A percentile compares a stretch with the other conserved stretches of the same genome.
Conservation (phyloP, 2,888 invertebrate genomes). For the Tetragonisca angustula region DNA sequence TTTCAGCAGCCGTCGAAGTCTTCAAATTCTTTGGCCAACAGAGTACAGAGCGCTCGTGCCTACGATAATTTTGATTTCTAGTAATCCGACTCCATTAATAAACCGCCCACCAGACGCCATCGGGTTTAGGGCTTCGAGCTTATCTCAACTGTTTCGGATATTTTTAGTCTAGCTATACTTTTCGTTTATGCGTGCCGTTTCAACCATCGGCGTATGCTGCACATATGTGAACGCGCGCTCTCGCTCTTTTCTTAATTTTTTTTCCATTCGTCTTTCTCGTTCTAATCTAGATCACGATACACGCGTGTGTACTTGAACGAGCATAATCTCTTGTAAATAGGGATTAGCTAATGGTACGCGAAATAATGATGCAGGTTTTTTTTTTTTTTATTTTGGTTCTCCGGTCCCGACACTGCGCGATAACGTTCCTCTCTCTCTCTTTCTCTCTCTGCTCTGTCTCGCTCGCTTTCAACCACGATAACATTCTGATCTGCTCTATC, state of each 20-base stretch:
- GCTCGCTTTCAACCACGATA: neutral
- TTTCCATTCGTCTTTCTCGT: neutral
- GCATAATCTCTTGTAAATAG: slow-evolving; percentile 74
- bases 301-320: slow-evolving; percentile 51
- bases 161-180: slow-evolving; percentile 73
- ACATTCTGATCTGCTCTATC: neutral
- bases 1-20: neutral
- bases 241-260: slow-evolving; percentile 2
- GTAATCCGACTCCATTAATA: slow-evolving; percentile 76
- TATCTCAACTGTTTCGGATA: slow-evolving; percentile 74
- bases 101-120: slow-evolving; percentile 74
- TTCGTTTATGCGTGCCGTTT: slow-evolving; percentile 56
- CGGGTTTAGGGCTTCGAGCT: slow-evolving; percentile 59
- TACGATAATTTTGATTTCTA: slow-evolving; percentile 75
- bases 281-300: slow-evolving; percentile 32
- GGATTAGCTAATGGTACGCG: slow-evolving; percentile 72
- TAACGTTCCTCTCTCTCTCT: slow-evolving; percentile 25
- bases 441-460: slow-evolving; percentile 1
- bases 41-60: slow-evolving; percentile 42
- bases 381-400: slow-evolving; percentile 69
- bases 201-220: slow-evolving; percentile 54
- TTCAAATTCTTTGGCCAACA: neutral
- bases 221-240: slow-evolving; percentile 60
- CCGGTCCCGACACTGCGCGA: slow-evolving; percentile 46
- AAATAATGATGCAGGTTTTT: slow-evolving; percentile 65